A percentile compares a stretch with the other conserved stretches of the same genome.
phyloP scores from a whole-genome alignment of 2,113 vertebrate genomes.

The Eptatretus burgeri region DNA sequence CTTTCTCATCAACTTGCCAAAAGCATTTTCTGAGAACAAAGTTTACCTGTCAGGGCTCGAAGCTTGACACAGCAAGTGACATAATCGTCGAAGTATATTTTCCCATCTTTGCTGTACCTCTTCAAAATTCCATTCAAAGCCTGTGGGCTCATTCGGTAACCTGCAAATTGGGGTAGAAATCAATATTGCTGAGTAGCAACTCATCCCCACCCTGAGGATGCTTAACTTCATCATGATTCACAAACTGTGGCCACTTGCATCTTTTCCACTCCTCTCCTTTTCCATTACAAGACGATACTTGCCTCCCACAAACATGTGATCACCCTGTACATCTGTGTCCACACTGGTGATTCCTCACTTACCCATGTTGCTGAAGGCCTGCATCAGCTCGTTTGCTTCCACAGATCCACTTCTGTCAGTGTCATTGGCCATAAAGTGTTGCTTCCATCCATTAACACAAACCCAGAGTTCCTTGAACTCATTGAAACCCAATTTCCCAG shows the following conservation, averaged over 20 bases:
- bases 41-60: conserved; percentile 47
- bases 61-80: conserved; percentile 54
- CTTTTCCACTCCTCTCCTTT: too few species aligned
- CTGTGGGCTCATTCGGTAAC: conserved; percentile 49
- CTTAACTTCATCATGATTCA: too few species aligned
- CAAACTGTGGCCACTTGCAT: too few species aligned
- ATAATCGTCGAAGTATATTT: conserved; percentile 64
- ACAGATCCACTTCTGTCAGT: conserved; percentile 40
- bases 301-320: too few species aligned
- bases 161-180: conserved; percentile 13
- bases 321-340: too few species aligned
- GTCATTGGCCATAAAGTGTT: conserved; percentile 51
- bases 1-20: too few species aligned
- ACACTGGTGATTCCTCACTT: conserved; percentile 12
- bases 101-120: conserved; percentile 34
- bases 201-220: too few species aligned
- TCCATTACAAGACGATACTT: too few species aligned
- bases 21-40: background rate
- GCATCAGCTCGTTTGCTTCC: conserved; percentile 35
- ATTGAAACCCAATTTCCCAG: conserved; percentile 57
- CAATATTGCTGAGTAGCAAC: too few species aligned
- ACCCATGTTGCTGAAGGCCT: conserved; percentile 43
- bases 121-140: conserved; percentile 35
- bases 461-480: conserved; percentile 58
- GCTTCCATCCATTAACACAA: conserved; percentile 50